Evolutionary conservation across 2,797 vertebrate species (phyloP).

Genomic region (Notoglanidium macrostoma): DNA sequence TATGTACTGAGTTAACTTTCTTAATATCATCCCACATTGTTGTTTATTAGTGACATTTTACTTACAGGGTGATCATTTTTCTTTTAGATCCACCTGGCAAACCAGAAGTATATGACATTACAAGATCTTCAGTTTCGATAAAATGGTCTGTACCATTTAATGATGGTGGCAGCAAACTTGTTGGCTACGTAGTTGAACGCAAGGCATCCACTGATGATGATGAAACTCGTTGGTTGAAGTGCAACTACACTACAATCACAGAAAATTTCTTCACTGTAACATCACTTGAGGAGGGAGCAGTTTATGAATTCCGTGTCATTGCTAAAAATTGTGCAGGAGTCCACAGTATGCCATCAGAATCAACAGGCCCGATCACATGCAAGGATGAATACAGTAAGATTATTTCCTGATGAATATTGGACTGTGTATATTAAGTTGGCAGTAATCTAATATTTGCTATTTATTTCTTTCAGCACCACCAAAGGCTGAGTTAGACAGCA

Average conservation of each 20-base stretch:
- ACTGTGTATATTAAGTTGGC: background rate
- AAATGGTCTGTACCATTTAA: constrained; percentile 90
- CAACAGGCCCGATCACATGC: constrained; percentile 91
- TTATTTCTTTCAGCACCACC: constrained; percentile 83
- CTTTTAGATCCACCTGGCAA: constrained; percentile 88
- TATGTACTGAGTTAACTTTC: constrained; percentile 65
- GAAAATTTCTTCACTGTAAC: constrained; percentile 91
- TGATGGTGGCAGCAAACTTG: constrained; percentile 93
- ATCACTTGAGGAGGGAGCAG: constrained; percentile 87
- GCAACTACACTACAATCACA: constrained; percentile 95
- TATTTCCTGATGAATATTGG: background rate
- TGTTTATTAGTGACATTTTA: constrained; percentile 6
- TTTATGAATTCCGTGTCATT: constrained; percentile 88
- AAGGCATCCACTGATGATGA: constrained; percentile 88
- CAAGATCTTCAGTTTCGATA: constrained; percentile 87
- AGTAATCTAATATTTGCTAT: constrained; percentile 33
- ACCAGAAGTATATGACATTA: constrained; percentile 93
- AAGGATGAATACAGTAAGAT: constrained; percentile 95
- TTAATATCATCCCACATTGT: background rate
- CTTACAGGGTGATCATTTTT: constrained; percentile 31
- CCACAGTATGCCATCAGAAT: constrained; percentile 90
- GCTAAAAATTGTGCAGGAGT: constrained; percentile 94
- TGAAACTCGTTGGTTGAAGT: constrained; percentile 94
- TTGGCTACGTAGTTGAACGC: constrained; percentile 91
- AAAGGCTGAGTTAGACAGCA: constrained; percentile 91